Evolutionary conservation across 2,888 invertebrate species (phyloP), one percentile per base, ranked within the genome.

Genomic region (Chesias legatella): DNA sequence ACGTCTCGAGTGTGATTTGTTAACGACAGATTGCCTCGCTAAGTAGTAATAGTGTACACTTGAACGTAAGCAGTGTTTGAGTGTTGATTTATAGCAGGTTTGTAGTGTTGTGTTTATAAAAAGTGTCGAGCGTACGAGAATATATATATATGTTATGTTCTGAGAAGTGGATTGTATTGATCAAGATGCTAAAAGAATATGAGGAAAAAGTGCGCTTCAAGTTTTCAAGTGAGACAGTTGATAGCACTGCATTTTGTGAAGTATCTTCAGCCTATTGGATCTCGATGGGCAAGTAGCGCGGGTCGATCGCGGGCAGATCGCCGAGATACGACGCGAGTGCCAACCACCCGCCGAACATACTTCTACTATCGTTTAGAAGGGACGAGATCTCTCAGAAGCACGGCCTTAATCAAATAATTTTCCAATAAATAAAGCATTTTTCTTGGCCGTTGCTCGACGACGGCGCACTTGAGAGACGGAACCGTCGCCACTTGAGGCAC

Each of bases 221-320:
- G 10, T 36, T 33, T 33, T 33, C 39, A 41, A 40, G 28, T 36
- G 40, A 24, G 22, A 32, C 8, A 11, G 36, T 48, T 36, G 31
- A 31, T 62, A 63, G 60, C 60, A 62, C 59, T 60, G 64, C 61
- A 63, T 60, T 58, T 68, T 57, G 62, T 53, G 56, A 59, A 55
- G 57, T 56, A 63, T 67, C 60, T 58, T 55, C 59, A 62, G 68
- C n/a, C 10, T 33, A 31, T 27, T 65, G 68, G 60, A 74, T 75
- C 67, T 52, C 70, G 73, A 71, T 70, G 67, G 63, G 56, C 63
- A 61, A 64, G 62, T 60, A 60, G 56, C 61, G 53, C 43, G 61
- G 69, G 67, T 72, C 72, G 73, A 70, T 65, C 60, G 64, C 58
- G 69, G 60, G 65, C 72, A 73, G 79, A 79, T 80, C 74, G 75